Evolutionary conservation across 2,113 vertebrate genomes (phyloP).

Genomic region (Jacana jacana): DNA sequence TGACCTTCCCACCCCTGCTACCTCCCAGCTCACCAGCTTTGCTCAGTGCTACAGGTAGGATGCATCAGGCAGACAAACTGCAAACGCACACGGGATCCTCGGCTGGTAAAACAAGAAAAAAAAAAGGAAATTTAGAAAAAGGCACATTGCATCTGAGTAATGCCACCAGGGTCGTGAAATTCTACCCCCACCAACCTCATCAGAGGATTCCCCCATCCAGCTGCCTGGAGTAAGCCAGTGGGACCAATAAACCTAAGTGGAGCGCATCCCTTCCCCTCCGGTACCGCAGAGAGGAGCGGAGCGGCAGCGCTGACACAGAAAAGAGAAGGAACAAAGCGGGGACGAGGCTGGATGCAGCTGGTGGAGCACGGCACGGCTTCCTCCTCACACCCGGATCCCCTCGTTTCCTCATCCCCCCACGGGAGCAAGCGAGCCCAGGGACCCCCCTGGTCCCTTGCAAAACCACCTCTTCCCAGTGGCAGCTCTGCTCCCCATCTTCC

Average conservation of each 20-base stretch:
- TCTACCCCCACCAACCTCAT: neutral
- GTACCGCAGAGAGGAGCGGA: neutral
- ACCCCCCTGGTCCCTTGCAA: accelerated
- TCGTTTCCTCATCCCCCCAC: neutral
- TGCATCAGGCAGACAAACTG: neutral
- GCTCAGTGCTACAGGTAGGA: neutral
- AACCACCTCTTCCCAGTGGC: accelerated
- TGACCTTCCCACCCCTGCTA: neutral
- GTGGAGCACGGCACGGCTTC: neutral
- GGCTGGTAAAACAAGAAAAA: neutral
- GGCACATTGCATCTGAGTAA: neutral
- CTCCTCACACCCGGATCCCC: neutral
- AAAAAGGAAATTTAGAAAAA: neutral
- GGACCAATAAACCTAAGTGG: neutral
- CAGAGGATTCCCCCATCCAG: neutral
- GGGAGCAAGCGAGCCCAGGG: accelerated
- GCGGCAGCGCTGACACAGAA: neutral
- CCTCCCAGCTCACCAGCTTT: neutral
- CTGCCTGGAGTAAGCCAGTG: neutral
- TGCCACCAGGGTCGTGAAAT: neutral
- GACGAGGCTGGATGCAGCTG: neutral
- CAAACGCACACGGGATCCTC: neutral
- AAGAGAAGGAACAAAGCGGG: neutral
- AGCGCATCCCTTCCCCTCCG: neutral
- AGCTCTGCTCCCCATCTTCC: neutral